These are phyloP conservation scores for Drosophila dives DNA, from an alignment of 2,888 invertebrate genomes.

Conservation along the genomic window DNA sequence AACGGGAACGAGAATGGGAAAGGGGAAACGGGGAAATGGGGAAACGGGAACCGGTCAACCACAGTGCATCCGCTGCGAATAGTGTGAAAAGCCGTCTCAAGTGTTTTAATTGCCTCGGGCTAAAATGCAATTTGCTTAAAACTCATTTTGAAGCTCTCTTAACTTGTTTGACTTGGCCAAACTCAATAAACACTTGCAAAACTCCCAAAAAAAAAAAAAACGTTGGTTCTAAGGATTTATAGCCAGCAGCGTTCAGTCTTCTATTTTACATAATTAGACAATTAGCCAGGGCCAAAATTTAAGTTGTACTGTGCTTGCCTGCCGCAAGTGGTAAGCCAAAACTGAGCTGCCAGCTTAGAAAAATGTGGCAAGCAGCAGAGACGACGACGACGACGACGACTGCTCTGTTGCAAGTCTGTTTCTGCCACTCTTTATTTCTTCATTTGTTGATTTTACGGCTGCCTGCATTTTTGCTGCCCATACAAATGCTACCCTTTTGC, in stretches of 20 bases:
- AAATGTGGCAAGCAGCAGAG: neutral
- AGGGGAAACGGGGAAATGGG: neutral
- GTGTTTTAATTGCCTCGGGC: conserved; percentile 62
- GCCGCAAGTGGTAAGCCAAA: conserved; percentile 20
- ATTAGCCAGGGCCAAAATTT: conserved; percentile 37
- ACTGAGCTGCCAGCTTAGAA: conserved; percentile 6
- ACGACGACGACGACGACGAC: neutral
- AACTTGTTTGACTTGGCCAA: conserved; percentile 34
- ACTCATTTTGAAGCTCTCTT: conserved; percentile 29
- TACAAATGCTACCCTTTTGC: conserved; percentile 39
- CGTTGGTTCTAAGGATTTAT: neutral
- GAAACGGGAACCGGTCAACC: conserved; percentile 20
- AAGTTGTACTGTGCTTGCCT: conserved; percentile 1
- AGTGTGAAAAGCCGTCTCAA: conserved; percentile 61
- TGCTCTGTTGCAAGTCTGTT: neutral
- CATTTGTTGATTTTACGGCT: conserved; percentile 48
- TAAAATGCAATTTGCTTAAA: conserved; percentile 26
- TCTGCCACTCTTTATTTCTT: neutral
- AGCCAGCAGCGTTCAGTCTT: neutral
- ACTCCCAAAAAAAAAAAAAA: neutral
- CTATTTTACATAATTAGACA: conserved; percentile 56
- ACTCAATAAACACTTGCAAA: conserved; percentile 39
- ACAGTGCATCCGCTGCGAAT: conserved; percentile 25
- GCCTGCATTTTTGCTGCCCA: conserved; percentile 46
- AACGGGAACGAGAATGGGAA: conserved; percentile 5